Conservation (phyloP, 2,888 invertebrate genomes). For the Nemoura dubitans region DNA sequence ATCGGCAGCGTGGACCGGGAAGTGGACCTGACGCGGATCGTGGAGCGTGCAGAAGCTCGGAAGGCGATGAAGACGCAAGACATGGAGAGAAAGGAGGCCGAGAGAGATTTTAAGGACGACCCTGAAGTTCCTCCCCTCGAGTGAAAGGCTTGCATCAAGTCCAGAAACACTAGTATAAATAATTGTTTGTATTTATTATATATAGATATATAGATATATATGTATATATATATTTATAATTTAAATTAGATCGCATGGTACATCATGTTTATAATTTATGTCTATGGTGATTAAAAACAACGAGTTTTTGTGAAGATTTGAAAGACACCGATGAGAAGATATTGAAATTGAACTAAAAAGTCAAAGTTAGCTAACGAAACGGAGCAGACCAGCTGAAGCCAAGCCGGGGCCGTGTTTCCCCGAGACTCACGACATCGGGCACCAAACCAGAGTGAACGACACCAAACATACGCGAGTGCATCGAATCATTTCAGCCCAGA, state of each 20-base stretch:
- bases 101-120: slow-evolving; percentile 55
- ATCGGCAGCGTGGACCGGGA: slow-evolving; percentile 65
- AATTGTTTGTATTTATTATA: background rate
- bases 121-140: slow-evolving; percentile 49
- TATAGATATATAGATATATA: background rate
- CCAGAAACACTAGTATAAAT: slow-evolving; percentile 25
- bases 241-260: slow-evolving; percentile 46
- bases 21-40: slow-evolving; percentile 70
- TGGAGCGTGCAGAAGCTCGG: slow-evolving; percentile 54
- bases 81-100: slow-evolving; percentile 57
- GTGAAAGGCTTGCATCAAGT: slow-evolving; percentile 31
- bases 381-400: no score
- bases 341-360: background rate
- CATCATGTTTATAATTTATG: slow-evolving; percentile 1
- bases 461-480: no score
- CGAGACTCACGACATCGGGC: no score
- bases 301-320: slow-evolving; percentile 38
- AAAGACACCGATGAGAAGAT: slow-evolving; percentile 38
- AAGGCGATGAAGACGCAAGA: slow-evolving; percentile 39
- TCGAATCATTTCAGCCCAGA: no score
- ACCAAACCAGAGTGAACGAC: no score
- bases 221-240: slow-evolving; percentile 18
- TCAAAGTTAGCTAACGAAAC: no score
- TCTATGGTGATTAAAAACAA: slow-evolving; percentile 47
- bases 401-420: no score